Evolutionary conservation across 1,140 invertebrate genomes (phyloP).

Genomic region (Metopolophium dirhodum): DNA sequence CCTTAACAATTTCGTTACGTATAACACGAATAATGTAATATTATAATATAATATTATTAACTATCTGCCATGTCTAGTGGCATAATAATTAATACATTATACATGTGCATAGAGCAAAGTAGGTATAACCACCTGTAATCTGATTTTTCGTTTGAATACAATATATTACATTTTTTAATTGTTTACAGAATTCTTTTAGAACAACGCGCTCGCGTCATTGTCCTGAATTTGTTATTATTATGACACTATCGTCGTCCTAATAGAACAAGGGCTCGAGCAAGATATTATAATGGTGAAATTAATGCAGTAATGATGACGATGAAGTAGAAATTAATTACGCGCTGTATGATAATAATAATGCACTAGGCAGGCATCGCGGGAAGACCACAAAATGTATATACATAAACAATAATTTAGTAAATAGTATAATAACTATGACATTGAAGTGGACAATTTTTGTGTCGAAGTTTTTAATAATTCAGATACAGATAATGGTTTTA

Average conservation of each 20-base stretch:
- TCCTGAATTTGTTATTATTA: constrained; percentile 1
- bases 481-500: neutral
- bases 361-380: neutral
- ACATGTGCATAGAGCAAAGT: neutral
- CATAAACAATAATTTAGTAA: constrained; percentile 19
- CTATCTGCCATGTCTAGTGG: neutral
- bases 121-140: constrained; percentile 2
- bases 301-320: neutral
- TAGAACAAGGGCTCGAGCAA: neutral
- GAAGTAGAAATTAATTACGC: neutral
- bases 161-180: neutral
- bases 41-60: neutral
- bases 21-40: neutral
- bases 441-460: neutral
- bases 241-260: neutral
- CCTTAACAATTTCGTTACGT: neutral
- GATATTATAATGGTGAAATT: constrained; percentile 9
- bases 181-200: constrained; percentile 6
- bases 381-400: neutral
- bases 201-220: neutral
- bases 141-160: constrained; percentile 2
- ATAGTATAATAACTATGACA: neutral
- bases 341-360: neutral
- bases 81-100: neutral
- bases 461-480: neutral